A percentile compares a stretch with the other conserved stretches of the same genome.
Conservation (phyloP, 2,888 invertebrate species). For the Sepioteuthis lessoniana region DNA sequence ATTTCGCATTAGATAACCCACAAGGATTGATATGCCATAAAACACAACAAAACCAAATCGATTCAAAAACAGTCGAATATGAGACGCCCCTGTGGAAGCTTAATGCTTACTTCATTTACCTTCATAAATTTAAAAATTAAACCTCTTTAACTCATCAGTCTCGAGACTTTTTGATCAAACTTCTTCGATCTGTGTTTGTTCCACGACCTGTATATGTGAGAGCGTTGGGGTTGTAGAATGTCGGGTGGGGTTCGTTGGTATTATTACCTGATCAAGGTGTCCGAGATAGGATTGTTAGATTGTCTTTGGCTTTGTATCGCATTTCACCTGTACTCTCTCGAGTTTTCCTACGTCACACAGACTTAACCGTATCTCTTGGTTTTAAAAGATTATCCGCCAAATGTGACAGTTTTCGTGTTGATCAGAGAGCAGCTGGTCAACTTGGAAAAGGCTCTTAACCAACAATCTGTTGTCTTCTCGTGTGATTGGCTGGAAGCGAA, state of each 20-base stretch:
- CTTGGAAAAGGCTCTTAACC: neutral
- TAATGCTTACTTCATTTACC: no score
- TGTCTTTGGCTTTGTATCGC: neutral
- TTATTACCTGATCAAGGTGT: neutral
- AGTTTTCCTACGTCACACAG: neutral
- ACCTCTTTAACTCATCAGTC: no score
- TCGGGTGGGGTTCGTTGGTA: neutral
- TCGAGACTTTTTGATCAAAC: no score
- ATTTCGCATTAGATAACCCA: no score
- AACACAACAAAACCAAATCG: no score
- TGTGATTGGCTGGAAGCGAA: neutral
- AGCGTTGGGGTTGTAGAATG: neutral
- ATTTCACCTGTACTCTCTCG: conserved; percentile 6
- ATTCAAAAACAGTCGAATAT: no score
- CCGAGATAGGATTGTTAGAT: neutral
- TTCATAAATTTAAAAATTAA: no score
- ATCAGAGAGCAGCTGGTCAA: conserved; percentile 33
- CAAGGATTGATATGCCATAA: no score
- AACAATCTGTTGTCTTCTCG: neutral
- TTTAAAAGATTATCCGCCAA: neutral
- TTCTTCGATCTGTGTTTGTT: no score
- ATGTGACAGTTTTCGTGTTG: neutral
- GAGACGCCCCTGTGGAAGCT: no score
- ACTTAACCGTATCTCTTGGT: neutral
- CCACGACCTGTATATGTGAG: neutral